These are phyloP conservation scores for Spodoptera frugiperda DNA, from an alignment of 1,140 invertebrate species.

Conservation along the genomic window DNA sequence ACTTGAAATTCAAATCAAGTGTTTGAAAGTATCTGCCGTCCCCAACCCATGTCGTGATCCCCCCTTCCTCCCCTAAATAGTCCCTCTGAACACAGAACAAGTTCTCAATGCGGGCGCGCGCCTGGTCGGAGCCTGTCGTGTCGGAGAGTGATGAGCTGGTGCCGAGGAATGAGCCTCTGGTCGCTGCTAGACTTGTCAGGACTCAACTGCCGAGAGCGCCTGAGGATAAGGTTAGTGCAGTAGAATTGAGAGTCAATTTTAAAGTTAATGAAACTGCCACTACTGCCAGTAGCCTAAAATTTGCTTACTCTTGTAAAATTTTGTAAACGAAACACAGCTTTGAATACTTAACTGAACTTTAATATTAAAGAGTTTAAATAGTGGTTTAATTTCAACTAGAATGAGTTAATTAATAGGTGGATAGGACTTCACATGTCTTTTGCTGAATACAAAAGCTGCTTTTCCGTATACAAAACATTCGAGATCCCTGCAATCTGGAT, in stretches of 20 bases:
- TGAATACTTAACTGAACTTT: too few relatives aligned
- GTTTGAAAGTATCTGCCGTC: slow-evolving; percentile 28
- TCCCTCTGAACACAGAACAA: slow-evolving; percentile 65
- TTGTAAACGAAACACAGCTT: too few relatives aligned
- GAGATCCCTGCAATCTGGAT: too few relatives aligned
- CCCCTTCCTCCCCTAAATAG: slow-evolving; percentile 4
- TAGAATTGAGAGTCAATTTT: background rate
- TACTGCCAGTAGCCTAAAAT: too few relatives aligned
- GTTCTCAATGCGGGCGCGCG: slow-evolving; percentile 79
- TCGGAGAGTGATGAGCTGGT: slow-evolving; percentile 64
- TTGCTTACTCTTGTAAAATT: too few relatives aligned
- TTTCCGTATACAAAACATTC: too few relatives aligned
- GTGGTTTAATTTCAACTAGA: too few relatives aligned
- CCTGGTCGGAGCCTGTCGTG: slow-evolving; percentile 68
- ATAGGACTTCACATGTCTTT: too few relatives aligned
- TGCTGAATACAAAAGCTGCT: too few relatives aligned
- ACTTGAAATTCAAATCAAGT: background rate
- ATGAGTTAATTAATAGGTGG: too few relatives aligned
- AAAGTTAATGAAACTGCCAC: too few relatives aligned
- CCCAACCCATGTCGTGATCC: background rate
- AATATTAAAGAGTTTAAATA: too few relatives aligned
- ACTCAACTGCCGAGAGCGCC: slow-evolving; percentile 63
- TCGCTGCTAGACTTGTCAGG: slow-evolving; percentile 68
- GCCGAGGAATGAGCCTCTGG: slow-evolving; percentile 60
- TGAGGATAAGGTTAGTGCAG: slow-evolving; percentile 63